A percentile compares a stretch with the other conserved stretches of the same genome.
These are phyloP conservation scores for Acholoe squamosa DNA, from an alignment of 2,888 invertebrate species.

Conservation along the genomic window DNA sequence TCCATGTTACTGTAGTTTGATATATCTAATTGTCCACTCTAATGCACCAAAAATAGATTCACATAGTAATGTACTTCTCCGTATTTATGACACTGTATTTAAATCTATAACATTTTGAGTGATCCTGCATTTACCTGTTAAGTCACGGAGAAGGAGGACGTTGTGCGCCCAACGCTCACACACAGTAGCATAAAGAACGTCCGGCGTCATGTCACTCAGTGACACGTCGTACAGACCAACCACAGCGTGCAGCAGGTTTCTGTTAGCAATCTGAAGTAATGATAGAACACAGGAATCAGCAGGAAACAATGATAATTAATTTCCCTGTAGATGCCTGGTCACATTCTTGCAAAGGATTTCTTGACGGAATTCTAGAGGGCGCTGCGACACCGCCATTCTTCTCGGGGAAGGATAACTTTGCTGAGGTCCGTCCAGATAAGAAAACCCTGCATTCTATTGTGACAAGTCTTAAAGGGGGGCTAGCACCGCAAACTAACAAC, in stretches of 20 bases:
- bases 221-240: conserved; percentile 82
- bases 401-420: no score
- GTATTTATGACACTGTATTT: background rate
- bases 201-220: conserved; percentile 82
- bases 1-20: background rate
- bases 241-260: conserved; percentile 83
- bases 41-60: background rate
- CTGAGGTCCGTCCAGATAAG: no score
- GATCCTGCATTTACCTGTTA: conserved; percentile 77
- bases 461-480: no score
- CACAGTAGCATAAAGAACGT: conserved; percentile 82
- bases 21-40: background rate
- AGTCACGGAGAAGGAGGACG: conserved; percentile 81
- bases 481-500: no score
- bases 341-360: no score
- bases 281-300: no score
- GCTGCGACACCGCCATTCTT: no score
- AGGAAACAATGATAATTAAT: no score
- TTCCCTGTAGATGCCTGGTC: no score
- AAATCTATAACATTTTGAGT: background rate
- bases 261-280: conserved; percentile 68
- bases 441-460: no score
- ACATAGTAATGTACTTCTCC: background rate
- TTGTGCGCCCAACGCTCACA: conserved; percentile 83
- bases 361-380: no score